Evolutionary conservation across 1,140 invertebrate species (phyloP), one percentile per base, ranked within the genome.

Genomic region (Leptinotarsa lineolata): DNA sequence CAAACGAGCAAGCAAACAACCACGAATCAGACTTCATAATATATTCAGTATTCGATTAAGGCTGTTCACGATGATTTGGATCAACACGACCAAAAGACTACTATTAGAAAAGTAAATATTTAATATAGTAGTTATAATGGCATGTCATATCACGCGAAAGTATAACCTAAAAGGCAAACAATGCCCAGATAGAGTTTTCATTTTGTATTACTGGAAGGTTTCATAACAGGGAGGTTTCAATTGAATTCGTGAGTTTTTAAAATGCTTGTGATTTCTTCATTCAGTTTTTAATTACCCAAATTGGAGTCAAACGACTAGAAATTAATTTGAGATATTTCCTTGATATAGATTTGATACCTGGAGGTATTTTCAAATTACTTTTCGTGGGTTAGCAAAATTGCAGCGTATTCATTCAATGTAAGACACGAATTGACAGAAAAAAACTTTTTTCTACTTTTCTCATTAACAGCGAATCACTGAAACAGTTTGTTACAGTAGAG

Each of bases 21-120:
- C 76, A 78, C 79, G 78, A 82, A 82, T 82, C 81, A 82, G 77
- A 80, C 54, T 70, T 80, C 75, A 83, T 83, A 68, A 82, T 75
- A 82, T 81, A 83, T 83, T 82, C 82, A 83, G 20, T 46, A 79
- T 83, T 83, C 81, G 81, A 83, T 83, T 83, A 82, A 79, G 76
- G 79, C 74, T 78, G 78, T 80, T 80, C 81, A 77, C 81, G 78
- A 82, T 81, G 77, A 81, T 81, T 80, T 80, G 76, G 82, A 83
- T 83, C 82, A 82, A 83, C 81, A 78, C 75, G 81, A 79, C 76
- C 80, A 82, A 83, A 83, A 82, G 81, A 82, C 82, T 77, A 80
- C 81, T 73, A 83, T 83, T 83, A 83, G 77, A 67, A 71, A 70
- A 45, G 76, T 83, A 81, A 83, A 83, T 83, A 83, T 82, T 83